These are phyloP conservation scores for Columba janthina DNA, from an alignment of 2,113 vertebrate genomes.

Conservation along the genomic window DNA sequence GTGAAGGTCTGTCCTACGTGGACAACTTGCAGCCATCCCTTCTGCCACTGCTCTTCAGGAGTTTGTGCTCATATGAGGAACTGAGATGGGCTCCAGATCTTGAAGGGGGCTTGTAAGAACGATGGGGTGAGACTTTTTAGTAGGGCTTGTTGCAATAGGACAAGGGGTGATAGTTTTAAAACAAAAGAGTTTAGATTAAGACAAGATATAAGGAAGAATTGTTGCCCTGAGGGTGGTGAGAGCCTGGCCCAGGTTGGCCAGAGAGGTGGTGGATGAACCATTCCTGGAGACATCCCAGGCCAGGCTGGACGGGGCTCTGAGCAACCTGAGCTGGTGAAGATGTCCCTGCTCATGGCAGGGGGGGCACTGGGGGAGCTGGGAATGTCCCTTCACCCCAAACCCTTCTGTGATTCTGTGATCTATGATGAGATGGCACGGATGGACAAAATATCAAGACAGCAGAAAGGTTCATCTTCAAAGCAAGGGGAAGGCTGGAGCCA, in stretches of 20 bases:
- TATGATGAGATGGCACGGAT: neutral
- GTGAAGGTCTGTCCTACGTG: neutral
- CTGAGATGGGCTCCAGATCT: neutral
- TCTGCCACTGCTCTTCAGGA: neutral
- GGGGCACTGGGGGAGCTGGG: too few species aligned
- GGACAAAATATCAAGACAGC: neutral
- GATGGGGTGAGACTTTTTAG: neutral
- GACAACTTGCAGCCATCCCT: neutral
- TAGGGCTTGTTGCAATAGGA: neutral
- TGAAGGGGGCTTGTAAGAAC: neutral
- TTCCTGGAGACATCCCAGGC: neutral
- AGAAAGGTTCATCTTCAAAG: neutral
- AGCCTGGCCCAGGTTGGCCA: neutral
- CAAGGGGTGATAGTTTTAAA: neutral
- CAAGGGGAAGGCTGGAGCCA: neutral
- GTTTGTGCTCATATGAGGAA: neutral
- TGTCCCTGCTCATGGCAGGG: neutral
- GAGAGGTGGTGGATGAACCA: neutral
- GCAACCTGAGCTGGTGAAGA: fast-evolving
- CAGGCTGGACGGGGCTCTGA: fast-evolving
- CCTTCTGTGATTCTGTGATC: neutral
- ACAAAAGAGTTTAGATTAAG: neutral
- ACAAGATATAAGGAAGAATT: neutral
- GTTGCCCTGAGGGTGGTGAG: fast-evolving
- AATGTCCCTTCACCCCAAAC: neutral